Base-by-base conservation (phyloP, 2,797 vertebrate species). In the Eptatretus atami region DNA sequence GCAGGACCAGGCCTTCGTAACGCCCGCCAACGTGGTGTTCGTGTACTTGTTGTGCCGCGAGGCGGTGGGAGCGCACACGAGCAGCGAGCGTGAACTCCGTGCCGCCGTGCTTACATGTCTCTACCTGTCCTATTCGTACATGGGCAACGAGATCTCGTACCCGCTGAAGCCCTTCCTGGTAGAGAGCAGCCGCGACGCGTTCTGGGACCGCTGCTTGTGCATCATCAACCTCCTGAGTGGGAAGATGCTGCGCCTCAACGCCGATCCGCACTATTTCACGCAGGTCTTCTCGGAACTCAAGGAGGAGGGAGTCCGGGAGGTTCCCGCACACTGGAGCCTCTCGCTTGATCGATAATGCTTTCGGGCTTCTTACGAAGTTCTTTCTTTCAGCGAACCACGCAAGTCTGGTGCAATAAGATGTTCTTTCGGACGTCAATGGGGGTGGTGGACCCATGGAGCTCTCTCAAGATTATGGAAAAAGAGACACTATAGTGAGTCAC, bases 1-100 rank as follows among this genome's bases (percentile, higher is more conserved):
- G 80, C 80, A 82, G 74, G 80, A 82, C 73, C 80, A 82, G 72
- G 80, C 78, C 69, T 82, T 82, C 13, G 78, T 82, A 68, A 82
- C 80, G 1, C 80, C 80, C 0, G 80, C 80, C 66, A 82, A 82
- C 6, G 78, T 82, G 65, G 80, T 82, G 60, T 82, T 82, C 19
- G 78, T 82, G 66, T 82, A 82, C 73, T 77, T 82, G 79, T 75
- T 82, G 68, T 82, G 79, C 64, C 74, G 79, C 1, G 77, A 81
- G 12, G 78, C 80, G 1, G 78, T 82, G 67, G 79, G 79, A 1
- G 78, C 80, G 65, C 66, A 71, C 60, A 76, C 80, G 67, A 73
- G 74, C 11, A 78, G 77, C 2, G 79, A 80, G 69, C 78, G 76
- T 8, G 77, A 80, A 69, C 73, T 82, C 63, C 80, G 78, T 68